Evolutionary conservation across 2,888 invertebrate genomes (phyloP), one percentile per base, ranked within the genome.

Genomic region (Aspidiotus destructor): DNA sequence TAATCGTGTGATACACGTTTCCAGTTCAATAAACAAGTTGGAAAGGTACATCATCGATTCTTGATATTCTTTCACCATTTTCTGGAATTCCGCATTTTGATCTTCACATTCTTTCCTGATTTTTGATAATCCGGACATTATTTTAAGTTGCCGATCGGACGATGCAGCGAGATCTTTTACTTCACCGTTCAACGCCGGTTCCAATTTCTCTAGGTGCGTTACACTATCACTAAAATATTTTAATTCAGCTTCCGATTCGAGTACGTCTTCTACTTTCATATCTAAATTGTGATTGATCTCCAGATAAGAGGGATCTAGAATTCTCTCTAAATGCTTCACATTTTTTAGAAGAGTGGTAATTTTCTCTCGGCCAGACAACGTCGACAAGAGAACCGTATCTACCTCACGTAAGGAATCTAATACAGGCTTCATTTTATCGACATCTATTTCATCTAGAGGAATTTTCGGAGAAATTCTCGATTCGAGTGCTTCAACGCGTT

Each of bases 301-400:
- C 28, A 65, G 40, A 58, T 58, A 65, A 1, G 58, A 65, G 7
- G 67, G 70, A 68, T 70, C 53, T 6, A 61, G 62, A 52, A 69
- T 16, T 44, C 62, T 42, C 10, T 61, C 40, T n/a, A 69, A n/a
- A n/a, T 62, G 11, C 13, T 62, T 55, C 16, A 62, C 40, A 52
- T 62, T 69, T n/a, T 62, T 61, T 16, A 69, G n/a, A n/a, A 69
- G 62, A 10, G 61, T 15, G 48, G 41, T 62, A 5, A 69, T 69
- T 55, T 69, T 54, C 13, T 62, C 61, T 40, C 57, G 54, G 10
- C 61, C 61, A 0, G 69, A 69, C 13, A 69, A 53, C 15, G 53
- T 62, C 8, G 69, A 69, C 11, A 69, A 55, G 10, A 68, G 15
- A 69, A 69, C 69, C 6, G 69, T 69, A 62, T 62, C 61, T 0